Percentiles rank a stretch among this genome's conserved stretches.
Conservation (phyloP, 2,113 vertebrate genomes). For the Nibea coibor region DNA sequence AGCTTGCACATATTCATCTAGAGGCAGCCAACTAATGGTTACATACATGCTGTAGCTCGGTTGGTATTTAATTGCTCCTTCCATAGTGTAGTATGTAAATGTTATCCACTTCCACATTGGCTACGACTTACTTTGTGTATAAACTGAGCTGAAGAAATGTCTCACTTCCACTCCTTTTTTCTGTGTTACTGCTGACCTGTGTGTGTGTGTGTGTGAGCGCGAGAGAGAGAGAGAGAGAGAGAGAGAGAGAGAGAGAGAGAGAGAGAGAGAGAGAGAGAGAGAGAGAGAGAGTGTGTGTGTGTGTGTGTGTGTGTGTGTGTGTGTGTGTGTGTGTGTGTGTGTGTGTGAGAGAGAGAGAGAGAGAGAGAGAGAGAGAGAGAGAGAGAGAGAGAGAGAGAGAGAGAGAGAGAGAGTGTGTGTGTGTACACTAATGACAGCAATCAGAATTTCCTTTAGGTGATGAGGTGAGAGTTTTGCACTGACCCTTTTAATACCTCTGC, state of each 20-base stretch:
- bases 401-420: no score
- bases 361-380: no score
- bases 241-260: no score
- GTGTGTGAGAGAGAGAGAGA: no score
- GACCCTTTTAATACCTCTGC: conserved; percentile 79
- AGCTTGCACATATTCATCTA: no score
- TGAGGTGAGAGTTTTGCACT: conserved; percentile 76
- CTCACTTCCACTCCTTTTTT: conserved; percentile 1
- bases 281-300: neutral
- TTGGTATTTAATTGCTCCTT: no score
- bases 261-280: no score
- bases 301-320: conserved; percentile 17
- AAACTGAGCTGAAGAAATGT: neutral
- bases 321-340: conserved; percentile 19
- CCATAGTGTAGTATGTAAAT: neutral
- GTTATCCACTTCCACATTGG: neutral
- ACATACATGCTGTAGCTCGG: no score
- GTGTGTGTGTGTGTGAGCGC: conserved; percentile 18
- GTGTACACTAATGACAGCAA: conserved; percentile 71
- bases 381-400: no score
- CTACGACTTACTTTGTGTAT: neutral
- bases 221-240: no score
- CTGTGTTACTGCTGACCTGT: conserved; percentile 16
- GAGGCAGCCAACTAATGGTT: no score
- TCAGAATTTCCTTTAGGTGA: conserved; percentile 75